A percentile compares a stretch with the other conserved stretches of the same genome.
phyloP scores from a whole-genome alignment of 2,888 invertebrate species.

The Nomada lathburiana region DNA sequence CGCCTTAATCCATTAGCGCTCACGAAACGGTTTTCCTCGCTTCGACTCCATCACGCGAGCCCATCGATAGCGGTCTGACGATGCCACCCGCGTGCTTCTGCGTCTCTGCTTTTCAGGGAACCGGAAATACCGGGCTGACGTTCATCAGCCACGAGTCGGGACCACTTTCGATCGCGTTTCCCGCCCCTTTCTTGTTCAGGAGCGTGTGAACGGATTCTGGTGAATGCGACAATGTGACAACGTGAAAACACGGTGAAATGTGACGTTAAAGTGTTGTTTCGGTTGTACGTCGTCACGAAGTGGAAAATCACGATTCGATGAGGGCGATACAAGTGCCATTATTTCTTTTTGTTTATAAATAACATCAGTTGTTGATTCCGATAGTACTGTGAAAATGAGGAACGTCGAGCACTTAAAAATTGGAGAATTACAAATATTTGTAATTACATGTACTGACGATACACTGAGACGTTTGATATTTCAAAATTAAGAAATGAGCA shows the following conservation, averaged over 20 bases:
- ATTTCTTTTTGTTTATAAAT: neutral
- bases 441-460: neutral
- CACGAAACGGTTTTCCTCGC: conserved; percentile 71
- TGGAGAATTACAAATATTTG: neutral
- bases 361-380: too few species aligned
- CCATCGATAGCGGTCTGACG: conserved; percentile 43
- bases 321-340: neutral
- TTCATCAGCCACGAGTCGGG: conserved; percentile 24
- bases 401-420: neutral
- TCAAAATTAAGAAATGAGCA: too few species aligned
- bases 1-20: conserved; percentile 75
- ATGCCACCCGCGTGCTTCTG: conserved; percentile 34
- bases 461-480: too few species aligned
- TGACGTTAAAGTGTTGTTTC: neutral
- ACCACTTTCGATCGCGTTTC: neutral
- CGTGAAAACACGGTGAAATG: conserved; percentile 2
- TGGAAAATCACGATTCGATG: neutral
- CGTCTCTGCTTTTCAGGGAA: conserved; percentile 36
- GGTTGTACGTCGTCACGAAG: neutral
- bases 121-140: conserved; percentile 34
- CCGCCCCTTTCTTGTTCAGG: neutral
- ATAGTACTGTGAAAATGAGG: neutral
- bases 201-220: neutral
- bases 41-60: conserved; percentile 69
- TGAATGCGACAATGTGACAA: neutral